A percentile compares a stretch with the other conserved stretches of the same genome.
These are phyloP conservation scores for Pseudonaja textilis DNA, from an alignment of 2,113 vertebrate genomes.

Conservation along the genomic window DNA sequence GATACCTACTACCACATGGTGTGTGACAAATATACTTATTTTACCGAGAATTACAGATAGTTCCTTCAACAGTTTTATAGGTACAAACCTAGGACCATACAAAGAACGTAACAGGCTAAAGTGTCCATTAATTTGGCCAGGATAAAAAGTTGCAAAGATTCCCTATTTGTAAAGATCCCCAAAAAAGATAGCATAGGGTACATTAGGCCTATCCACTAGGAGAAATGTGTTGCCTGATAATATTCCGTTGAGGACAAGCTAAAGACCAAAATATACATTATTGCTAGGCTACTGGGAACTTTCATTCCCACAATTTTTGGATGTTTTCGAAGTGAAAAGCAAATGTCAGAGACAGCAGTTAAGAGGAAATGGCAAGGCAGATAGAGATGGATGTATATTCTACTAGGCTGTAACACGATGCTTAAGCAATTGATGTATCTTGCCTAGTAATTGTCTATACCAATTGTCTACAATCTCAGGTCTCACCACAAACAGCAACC, in stretches of 20 bases:
- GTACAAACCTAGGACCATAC: not conserved
- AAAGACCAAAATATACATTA: not conserved
- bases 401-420: not conserved
- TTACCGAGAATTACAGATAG: not conserved
- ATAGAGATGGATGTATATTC: not conserved
- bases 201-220: not conserved
- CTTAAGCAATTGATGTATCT: not conserved
- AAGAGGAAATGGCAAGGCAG: not conserved
- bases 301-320: not conserved
- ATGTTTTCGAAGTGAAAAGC: not conserved
- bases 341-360: not conserved
- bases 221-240: not conserved
- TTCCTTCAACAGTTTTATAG: not conserved
- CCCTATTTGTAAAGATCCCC: not conserved
- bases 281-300: not conserved
- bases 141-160: not conserved
- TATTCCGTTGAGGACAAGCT: not conserved
- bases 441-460: not conserved
- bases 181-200: not conserved
- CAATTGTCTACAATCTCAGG: not conserved
- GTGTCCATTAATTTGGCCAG: not conserved
- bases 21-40: not conserved
- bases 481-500: not conserved
- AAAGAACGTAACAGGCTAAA: not conserved
- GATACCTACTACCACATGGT: not conserved